These are phyloP conservation scores for Drosophila sucinea DNA, from an alignment of 1,140 invertebrate genomes.

Conservation along the genomic window DNA sequence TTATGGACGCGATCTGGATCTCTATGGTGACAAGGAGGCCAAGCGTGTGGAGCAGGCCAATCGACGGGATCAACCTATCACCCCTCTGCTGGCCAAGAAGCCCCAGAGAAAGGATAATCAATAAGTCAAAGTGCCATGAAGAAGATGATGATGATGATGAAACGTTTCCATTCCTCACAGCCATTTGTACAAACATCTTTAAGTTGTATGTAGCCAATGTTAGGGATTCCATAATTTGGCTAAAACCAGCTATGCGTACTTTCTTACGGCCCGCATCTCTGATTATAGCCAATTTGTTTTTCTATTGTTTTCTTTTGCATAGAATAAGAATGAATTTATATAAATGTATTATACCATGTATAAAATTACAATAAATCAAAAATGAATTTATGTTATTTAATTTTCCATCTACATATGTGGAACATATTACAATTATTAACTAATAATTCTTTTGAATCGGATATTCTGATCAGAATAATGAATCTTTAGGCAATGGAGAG, in stretches of 20 bases:
- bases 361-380: slow-evolving; percentile 5
- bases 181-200: slow-evolving; percentile 57
- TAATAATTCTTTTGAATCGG: too few species aligned
- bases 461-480: too few species aligned
- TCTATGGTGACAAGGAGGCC: slow-evolving; percentile 85
- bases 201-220: slow-evolving; percentile 29
- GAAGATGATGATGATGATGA: background rate
- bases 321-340: slow-evolving; percentile 62
- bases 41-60: slow-evolving; percentile 60
- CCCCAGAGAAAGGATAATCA: slow-evolving; percentile 37
- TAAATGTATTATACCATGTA: slow-evolving; percentile 36
- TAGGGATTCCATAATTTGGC: background rate
- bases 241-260: background rate
- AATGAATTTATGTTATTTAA: background rate
- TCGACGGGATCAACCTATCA: slow-evolving; percentile 64
- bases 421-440: too few species aligned
- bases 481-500: too few species aligned
- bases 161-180: slow-evolving; percentile 18
- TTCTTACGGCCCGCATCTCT: background rate
- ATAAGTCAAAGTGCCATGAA: background rate
- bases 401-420: background rate
- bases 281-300: slow-evolving; percentile 14
- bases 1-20: slow-evolving; percentile 84
- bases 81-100: slow-evolving; percentile 66
- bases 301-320: slow-evolving; percentile 35